phyloP scores from a whole-genome alignment of 2,113 vertebrate species.

The Oryzias curvinotus region DNA sequence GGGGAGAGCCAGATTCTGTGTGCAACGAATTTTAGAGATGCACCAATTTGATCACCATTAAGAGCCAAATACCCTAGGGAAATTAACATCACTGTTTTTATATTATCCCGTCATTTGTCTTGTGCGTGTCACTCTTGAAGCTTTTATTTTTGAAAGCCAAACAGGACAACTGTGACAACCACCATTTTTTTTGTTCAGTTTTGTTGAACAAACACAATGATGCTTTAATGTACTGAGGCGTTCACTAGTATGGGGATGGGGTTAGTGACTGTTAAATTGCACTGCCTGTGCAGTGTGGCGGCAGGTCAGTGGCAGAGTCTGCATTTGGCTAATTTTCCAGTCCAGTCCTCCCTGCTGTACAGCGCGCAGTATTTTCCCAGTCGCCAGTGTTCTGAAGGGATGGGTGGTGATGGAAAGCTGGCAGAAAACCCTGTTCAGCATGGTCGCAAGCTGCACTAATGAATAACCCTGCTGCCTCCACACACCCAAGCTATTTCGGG shows the following conservation, averaged over 20 bases:
- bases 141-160: background rate
- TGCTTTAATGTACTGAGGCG: no score
- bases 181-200: background rate
- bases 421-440: conserved; percentile 64
- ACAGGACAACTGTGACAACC: background rate
- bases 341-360: conserved; percentile 43
- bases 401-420: conserved; percentile 75
- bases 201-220: no score
- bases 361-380: conserved; percentile 59
- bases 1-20: background rate
- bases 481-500: conserved; percentile 72
- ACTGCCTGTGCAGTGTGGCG: conserved; percentile 17
- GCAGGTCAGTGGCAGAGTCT: conserved; percentile 28
- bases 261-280: background rate
- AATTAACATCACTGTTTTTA: no score
- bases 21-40: background rate
- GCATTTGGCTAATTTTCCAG: conserved; percentile 40
- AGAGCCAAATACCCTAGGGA: background rate
- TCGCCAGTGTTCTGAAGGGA: conserved; percentile 51
- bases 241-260: background rate
- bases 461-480: conserved; percentile 69
- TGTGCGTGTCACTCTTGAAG: background rate
- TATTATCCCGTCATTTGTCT: no score
- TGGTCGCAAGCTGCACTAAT: conserved; percentile 68
- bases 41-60: background rate